Conservation (phyloP, 2,113 vertebrate genomes). For the Sciurus niger region DNA sequence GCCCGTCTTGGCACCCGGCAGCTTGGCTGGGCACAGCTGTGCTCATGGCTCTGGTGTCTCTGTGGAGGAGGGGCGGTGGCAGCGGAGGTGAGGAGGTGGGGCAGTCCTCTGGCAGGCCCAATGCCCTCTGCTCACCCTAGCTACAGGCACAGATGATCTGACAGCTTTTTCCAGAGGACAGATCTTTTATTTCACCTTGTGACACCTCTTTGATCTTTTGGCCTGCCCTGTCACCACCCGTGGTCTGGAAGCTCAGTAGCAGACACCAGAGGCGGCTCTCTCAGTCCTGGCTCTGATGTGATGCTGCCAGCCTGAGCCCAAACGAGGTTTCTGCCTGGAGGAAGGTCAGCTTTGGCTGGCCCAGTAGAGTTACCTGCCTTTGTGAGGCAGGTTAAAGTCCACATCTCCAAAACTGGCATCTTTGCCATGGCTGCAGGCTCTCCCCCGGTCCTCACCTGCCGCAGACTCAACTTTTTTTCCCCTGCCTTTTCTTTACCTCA, state of each 20-base stretch:
- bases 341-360: slow-evolving; percentile 42
- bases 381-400: slow-evolving; percentile 31
- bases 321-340: slow-evolving; percentile 51
- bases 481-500: not conserved
- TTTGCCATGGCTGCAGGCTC: not conserved
- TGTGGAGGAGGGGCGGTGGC: slow-evolving; percentile 69
- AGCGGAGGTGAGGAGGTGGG: slow-evolving; percentile 53
- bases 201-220: slow-evolving; percentile 57
- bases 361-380: not conserved
- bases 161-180: not conserved
- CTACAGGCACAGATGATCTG: not conserved
- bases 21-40: slow-evolving; percentile 91
- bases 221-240: not conserved
- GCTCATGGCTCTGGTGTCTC: slow-evolving; percentile 86
- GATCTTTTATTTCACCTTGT: slow-evolving; percentile 59
- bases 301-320: slow-evolving; percentile 28
- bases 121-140: not conserved
- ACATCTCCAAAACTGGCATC: not conserved
- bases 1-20: slow-evolving; percentile 92
- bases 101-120: not conserved
- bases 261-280: slow-evolving; percentile 28
- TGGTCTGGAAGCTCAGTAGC: slow-evolving; percentile 18
- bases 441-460: not conserved
- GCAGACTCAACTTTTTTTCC: not conserved
- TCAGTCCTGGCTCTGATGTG: not conserved